Base-by-base conservation (phyloP, 2,888 invertebrate genomes). In the Xylocampa areola region DNA sequence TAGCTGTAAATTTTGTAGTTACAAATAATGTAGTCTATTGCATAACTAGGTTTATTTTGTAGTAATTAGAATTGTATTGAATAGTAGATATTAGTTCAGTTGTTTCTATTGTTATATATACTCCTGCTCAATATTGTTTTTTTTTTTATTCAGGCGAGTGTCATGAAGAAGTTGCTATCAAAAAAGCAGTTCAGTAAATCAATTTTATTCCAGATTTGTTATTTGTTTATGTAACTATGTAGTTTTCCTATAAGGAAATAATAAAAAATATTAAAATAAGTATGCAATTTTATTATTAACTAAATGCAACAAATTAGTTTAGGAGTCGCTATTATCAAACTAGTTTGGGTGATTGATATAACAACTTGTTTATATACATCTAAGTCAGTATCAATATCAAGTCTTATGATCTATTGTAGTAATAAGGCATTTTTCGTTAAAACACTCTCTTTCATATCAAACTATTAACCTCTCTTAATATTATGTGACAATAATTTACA, bases 241-340 rank as follows among this genome's bases (percentile, higher is more conserved):
- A 16, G n/a, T 33, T 58, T 32, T 32, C 4, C 2, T 13, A 32
- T 30, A 7, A 13, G 8, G 80, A 79, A 85, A 87, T 83, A 65
- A 62, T 55, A 80, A 73, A 52, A 57, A 58, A 69, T 48, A 77
- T 50, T 82, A 91, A 93, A 92, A 92, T 93, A 93, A 85, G 92
- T 93, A 94, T 94, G 93, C 92, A 93, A 92, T 92, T 93, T 92
- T 91, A 92, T 92, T 92, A 88, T 84, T 91, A 90, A 89, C 93
- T 93, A 94, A 93, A 93, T 94, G 94, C 93, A 94, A 93, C 93
- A 92, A 90, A 92, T 92, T 89, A 92, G 86, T 88, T 90, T 87
- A 88, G 79, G 79, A 87, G 90, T 91, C 90, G 91, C 81, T 86
- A 87, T 83, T 79, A 86, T 88, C 87, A 86, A 87, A 82, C 84